These are phyloP conservation scores for Turritopsis dohrnii DNA, from an alignment of 30 jellyfish, hydroid and myxozoan genomes.

Conservation along the genomic window DNA sequence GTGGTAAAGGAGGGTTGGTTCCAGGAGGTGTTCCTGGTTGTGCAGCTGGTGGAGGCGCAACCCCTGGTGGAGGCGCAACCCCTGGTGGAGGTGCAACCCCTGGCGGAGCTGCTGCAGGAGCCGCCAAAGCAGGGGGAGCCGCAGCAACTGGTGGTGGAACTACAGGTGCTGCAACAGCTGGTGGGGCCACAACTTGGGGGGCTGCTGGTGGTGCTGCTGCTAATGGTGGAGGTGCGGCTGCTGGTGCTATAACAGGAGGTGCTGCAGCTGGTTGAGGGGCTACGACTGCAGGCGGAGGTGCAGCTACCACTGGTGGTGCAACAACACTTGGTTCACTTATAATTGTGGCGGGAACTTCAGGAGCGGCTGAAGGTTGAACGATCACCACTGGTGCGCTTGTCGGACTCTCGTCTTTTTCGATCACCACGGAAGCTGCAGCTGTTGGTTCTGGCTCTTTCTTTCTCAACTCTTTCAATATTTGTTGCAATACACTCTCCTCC, in stretches of 20 bases:
- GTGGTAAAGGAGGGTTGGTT: neutral
- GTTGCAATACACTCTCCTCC: neutral
- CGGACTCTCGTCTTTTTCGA: neutral
- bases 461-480: neutral
- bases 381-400: slow-evolving; percentile 11
- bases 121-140: slow-evolving; percentile 5
- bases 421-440: neutral
- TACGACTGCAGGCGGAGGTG: neutral
- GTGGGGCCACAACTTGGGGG: neutral
- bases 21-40: slow-evolving; percentile 12
- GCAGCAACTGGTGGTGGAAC: slow-evolving; percentile 1
- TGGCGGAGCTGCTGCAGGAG: slow-evolving; percentile 24
- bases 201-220: neutral
- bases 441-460: neutral
- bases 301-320: neutral
- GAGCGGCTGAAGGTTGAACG: neutral
- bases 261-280: neutral
- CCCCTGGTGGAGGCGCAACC: slow-evolving; percentile 1
- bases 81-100: slow-evolving; percentile 10
- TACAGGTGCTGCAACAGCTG: neutral
- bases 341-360: slow-evolving; percentile 1
- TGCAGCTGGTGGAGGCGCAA: slow-evolving; percentile 12
- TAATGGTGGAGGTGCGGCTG: neutral
- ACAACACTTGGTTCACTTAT: slow-evolving; percentile 3
- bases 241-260: neutral